Percentiles rank a stretch among this genome's conserved stretches.
Conservation (phyloP, 2,113 vertebrate genomes). For the Papio anubis region DNA sequence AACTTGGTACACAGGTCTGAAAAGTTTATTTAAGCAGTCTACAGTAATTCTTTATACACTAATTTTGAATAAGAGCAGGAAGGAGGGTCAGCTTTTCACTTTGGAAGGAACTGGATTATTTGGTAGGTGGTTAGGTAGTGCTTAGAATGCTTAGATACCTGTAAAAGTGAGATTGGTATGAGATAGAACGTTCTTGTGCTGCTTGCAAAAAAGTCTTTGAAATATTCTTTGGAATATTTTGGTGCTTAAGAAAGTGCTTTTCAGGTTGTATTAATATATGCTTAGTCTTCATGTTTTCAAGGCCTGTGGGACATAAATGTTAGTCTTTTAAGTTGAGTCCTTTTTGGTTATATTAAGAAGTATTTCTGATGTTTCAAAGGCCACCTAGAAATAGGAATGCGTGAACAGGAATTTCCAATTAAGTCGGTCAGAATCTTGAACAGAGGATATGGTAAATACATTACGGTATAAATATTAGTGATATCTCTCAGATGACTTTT, state of each 20-base stretch:
- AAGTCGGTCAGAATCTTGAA: background rate
- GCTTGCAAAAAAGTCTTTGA: slow-evolving; percentile 27
- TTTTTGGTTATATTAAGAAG: slow-evolving; percentile 49
- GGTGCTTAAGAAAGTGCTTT: background rate
- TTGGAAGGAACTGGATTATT: slow-evolving; percentile 50
- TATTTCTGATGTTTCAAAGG: slow-evolving; percentile 38
- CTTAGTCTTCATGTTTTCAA: slow-evolving; percentile 49
- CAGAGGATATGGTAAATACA: background rate
- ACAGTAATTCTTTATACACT: slow-evolving; percentile 54
- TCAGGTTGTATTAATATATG: slow-evolving; percentile 61
- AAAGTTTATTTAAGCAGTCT: slow-evolving; percentile 12
- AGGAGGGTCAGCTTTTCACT: slow-evolving; percentile 57
- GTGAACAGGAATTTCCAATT: slow-evolving; percentile 56
- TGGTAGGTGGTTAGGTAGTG: background rate
- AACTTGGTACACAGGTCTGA: background rate
- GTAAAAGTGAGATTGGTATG: slow-evolving; percentile 44
- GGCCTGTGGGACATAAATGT: background rate
- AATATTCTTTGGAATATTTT: background rate
- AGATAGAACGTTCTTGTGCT: slow-evolving; percentile 17
- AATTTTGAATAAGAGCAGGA: slow-evolving; percentile 66
- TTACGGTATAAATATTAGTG: background rate
- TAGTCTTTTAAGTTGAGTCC: background rate
- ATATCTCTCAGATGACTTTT: slow-evolving; percentile 23
- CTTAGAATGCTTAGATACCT: background rate
- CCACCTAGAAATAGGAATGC: slow-evolving; percentile 50